phyloP scores from a whole-genome alignment of 35 echinoderm and acorn worm species.

The Lytechinus pictus region DNA sequence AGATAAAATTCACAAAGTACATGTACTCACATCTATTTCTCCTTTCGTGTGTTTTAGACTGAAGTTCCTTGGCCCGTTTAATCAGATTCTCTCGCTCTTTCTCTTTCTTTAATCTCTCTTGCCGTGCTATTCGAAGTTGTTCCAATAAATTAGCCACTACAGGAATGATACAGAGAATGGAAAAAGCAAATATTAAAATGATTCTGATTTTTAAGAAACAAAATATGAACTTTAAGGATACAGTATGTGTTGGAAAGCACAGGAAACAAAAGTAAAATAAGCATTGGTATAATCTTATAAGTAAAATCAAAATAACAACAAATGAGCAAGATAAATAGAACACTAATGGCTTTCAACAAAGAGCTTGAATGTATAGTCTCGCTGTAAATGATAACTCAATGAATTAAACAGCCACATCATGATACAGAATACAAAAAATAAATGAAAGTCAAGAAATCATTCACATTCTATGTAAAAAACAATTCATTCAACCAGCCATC shows the following conservation, averaged over 20 bases:
- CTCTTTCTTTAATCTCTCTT: conserved; percentile 66
- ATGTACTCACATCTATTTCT: conserved; percentile 85
- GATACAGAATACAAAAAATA: not conserved
- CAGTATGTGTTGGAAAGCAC: not conserved
- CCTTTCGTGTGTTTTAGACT: conserved; percentile 71
- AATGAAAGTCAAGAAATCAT: not conserved
- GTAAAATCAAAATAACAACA: not conserved
- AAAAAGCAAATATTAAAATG: too few species aligned
- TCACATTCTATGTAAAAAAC: not conserved
- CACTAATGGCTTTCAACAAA: too few species aligned
- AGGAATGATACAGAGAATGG: too few species aligned
- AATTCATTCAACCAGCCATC: not conserved
- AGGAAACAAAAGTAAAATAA: not conserved
- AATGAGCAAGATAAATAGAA: not conserved
- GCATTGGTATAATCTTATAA: not conserved
- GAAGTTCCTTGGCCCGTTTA: conserved; percentile 77
- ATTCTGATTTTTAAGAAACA: too few species aligned
- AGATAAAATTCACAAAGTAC: not conserved
- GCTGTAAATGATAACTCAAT: not conserved
- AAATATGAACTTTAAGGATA: too few species aligned
- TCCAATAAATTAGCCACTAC: conserved; percentile 38
- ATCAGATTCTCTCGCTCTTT: conserved; percentile 76
- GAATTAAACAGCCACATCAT: not conserved
- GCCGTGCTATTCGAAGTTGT: conserved; percentile 55
- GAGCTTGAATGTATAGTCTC: not conserved